Evolutionary conservation across 2,888 invertebrate species (phyloP).

Genomic region (Dione juno): DNA sequence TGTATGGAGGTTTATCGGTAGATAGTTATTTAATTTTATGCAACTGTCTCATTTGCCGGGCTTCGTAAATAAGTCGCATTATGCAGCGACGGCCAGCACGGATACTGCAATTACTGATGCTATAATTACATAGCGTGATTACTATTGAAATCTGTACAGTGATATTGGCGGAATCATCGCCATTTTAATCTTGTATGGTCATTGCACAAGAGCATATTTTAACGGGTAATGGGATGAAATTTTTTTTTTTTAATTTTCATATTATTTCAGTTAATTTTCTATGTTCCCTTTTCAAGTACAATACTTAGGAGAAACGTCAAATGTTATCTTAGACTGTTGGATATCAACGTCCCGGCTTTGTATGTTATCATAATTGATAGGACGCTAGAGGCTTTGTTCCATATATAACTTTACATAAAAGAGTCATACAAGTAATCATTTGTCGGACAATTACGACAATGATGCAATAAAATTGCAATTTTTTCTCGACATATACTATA

Average conservation of each 20-base stretch:
- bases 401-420: no score
- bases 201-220: background rate
- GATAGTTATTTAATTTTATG: conserved; percentile 28
- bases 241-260: background rate
- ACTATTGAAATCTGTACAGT: background rate
- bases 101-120: conserved; percentile 16
- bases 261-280: background rate
- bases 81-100: conserved; percentile 1
- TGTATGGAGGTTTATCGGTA: conserved; percentile 26
- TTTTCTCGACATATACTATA: no score
- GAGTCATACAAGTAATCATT: no score
- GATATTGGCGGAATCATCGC: conserved; percentile 9
- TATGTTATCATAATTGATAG: no score
- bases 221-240: background rate
- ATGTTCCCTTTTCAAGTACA: no score
- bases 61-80: conserved; percentile 30
- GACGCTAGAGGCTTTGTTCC: no score
- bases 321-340: no score
- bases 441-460: no score
- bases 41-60: conserved; percentile 16
- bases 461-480: no score
- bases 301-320: no score
- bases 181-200: background rate
- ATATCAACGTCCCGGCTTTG: no score
- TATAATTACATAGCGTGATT: conserved; percentile 23